phyloP scores from a whole-genome alignment of 1,140 invertebrate species.

The Bilobella aurantiaca region DNA sequence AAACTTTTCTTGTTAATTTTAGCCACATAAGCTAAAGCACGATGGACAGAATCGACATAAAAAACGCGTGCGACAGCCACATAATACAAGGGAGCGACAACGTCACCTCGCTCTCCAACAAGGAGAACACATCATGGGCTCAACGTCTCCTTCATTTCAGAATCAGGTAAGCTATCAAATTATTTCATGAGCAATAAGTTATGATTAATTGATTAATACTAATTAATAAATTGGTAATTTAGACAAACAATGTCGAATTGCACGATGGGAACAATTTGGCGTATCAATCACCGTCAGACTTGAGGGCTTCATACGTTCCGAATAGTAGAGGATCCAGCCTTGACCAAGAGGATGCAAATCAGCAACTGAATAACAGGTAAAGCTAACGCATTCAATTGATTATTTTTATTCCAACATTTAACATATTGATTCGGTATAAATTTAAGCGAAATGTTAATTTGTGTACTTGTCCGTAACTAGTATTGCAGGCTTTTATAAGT shows the following conservation, averaged over 20 bases:
- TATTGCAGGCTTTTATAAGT: no score
- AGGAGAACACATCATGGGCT: conserved; percentile 71
- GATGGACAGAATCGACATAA: conserved; percentile 57
- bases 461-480: no score
- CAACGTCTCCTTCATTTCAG: neutral
- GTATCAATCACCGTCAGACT: neutral
- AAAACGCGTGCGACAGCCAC: conserved; percentile 68
- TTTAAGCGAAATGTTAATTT: no score
- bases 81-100: conserved; percentile 74
- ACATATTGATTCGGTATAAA: no score
- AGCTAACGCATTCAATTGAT: no score
- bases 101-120: conserved; percentile 68
- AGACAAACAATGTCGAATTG: neutral
- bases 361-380: conserved; percentile 3
- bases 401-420: no score
- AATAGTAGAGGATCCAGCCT: neutral
- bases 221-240: neutral
- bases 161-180: neutral
- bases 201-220: neutral
- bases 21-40: conserved; percentile 52
- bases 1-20: conserved; percentile 15
- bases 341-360: neutral
- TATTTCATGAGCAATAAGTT: neutral
- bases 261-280: neutral
- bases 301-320: no score